Base-by-base conservation (phyloP, 2,797 vertebrate species). In the Crenuchus spilurus region DNA sequence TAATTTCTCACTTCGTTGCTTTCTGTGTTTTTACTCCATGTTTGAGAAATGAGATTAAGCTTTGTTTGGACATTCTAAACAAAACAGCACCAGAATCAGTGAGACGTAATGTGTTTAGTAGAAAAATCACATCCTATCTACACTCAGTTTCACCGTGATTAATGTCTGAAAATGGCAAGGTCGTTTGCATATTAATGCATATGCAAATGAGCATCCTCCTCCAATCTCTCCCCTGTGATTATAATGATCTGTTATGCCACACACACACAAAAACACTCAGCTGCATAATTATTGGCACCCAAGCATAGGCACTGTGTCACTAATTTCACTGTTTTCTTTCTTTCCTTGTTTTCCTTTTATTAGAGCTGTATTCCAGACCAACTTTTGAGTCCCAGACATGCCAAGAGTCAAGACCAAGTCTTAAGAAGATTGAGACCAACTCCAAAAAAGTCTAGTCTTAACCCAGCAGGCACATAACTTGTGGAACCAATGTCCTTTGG, bases 201-300 rank as follows among this genome's bases (percentile, higher is more conserved):
- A 41, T 61, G 58, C 58, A 61, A 33, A 37, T 31, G n/a, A 22
- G 22, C 3, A 7, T 9, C 33, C 39, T 57, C 16, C 54, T 33
- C 16, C 16, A 31, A 37, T 39, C 58, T 61, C 58, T 61, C 58
- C n/a, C 58, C 35, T 41, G 35, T 61, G 58, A 61, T 61, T 61
- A 22, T 39, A 16, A 22, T 11, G 20, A 37, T 58, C 16, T 58
- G 31, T 35, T 58, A 58, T 35, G 31, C 11, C 31, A 39, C 57
- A 60, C 31, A 58, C 16, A 4, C 55, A 37, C 30, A 35, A 16
- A 24, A 20, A 26, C 22, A 51, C 48, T 22, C 11, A 2, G 6
- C 8, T 2, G 2, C n/a, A 49, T 5, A 26, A 0, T 4, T 4
- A 37, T 4, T 4, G 10, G 2, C 51, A 51, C 22, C 6, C 10